phyloP scores from a whole-genome alignment of 2,797 vertebrate genomes.

The Sebastes kiyomatsui region DNA sequence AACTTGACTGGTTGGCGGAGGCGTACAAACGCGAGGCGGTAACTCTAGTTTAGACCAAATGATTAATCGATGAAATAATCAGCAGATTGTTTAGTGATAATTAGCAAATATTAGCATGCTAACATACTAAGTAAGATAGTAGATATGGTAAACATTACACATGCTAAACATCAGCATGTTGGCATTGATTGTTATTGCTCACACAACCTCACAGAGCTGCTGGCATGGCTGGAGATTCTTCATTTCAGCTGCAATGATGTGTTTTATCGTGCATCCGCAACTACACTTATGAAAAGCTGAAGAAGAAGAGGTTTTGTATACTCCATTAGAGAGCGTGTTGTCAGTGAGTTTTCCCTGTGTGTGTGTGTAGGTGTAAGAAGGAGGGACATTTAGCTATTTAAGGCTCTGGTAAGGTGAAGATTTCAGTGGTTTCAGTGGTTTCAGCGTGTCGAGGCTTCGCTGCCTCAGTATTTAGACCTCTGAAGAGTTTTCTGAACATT shows the following conservation, averaged over 20 bases:
- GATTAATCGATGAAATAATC: too few relatives aligned
- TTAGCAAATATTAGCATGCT: neutral
- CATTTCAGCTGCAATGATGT: neutral
- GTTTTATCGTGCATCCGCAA: neutral
- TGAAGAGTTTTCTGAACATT: neutral
- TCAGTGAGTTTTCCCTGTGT: neutral
- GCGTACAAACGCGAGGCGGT: too few relatives aligned
- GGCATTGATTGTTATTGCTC: neutral
- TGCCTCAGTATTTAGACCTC: neutral
- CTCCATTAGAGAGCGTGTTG: neutral
- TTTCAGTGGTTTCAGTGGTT: neutral
- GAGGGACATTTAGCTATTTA: neutral
- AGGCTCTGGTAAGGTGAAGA: too few relatives aligned
- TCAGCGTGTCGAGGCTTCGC: neutral
- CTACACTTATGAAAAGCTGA: neutral
- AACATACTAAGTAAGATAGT: neutral
- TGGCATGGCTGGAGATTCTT: neutral
- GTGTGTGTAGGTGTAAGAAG: neutral
- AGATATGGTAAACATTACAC: neutral
- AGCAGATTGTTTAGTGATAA: rapidly evolving
- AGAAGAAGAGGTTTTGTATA: neutral
- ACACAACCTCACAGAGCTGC: neutral
- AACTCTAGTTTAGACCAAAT: too few relatives aligned
- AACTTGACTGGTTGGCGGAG: too few relatives aligned
- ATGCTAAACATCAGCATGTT: neutral